These are phyloP conservation scores for Syrista parreyssii DNA, from an alignment of 2,888 invertebrate genomes.

Conservation along the genomic window DNA sequence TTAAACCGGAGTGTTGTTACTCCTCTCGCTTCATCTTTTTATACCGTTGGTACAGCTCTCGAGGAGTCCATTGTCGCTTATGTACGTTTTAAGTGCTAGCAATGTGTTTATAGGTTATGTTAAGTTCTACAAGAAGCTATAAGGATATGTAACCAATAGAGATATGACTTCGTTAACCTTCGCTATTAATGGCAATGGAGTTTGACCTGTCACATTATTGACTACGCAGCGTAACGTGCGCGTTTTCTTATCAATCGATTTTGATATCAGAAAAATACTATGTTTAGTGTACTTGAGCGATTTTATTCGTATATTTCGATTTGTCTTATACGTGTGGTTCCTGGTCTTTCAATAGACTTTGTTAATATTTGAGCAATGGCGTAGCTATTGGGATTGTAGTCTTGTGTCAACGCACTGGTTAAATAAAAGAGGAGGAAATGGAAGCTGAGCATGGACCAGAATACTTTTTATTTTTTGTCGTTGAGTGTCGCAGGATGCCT, in stretches of 20 bases:
- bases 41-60: neutral
- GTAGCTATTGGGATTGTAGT: neutral
- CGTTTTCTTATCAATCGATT: neutral
- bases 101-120: neutral
- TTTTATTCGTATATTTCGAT: neutral
- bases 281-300: neutral
- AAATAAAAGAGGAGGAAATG: neutral
- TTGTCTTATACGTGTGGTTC: neutral
- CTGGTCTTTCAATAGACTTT: neutral
- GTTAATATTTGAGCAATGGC: neutral
- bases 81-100: neutral
- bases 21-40: neutral
- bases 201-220: neutral
- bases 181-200: neutral
- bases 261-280: neutral
- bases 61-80: neutral
- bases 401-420: neutral
- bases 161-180: neutral
- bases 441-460: neutral
- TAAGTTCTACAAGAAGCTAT: neutral
- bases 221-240: neutral
- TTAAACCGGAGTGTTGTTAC: neutral
- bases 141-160: neutral
- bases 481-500: neutral
- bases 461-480: neutral